phyloP scores from a whole-genome alignment of 2,797 vertebrate genomes.

The Syngnathus acus region DNA sequence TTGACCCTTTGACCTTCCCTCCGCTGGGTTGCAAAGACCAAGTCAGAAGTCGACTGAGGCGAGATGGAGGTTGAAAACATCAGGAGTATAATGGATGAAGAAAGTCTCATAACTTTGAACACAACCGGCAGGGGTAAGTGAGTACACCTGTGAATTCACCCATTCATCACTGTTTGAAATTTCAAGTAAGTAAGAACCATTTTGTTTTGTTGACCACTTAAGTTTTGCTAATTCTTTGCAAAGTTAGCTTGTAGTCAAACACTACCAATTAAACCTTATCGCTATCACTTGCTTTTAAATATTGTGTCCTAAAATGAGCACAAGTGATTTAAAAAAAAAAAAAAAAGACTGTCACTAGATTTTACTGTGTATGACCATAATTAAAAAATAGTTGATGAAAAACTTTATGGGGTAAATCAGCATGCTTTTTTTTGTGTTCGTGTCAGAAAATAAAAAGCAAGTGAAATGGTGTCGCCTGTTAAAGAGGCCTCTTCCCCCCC shows the following conservation, averaged over 20 bases:
- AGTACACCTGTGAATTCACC: conserved; percentile 2
- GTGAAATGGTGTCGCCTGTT: conserved; percentile 46
- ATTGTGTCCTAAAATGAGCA: conserved; percentile 12
- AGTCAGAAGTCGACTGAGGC: conserved; percentile 37
- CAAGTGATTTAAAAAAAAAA: conserved; percentile 9
- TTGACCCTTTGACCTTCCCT: conserved; percentile 55
- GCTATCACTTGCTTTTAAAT: conserved; percentile 22
- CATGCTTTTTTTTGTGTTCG: conserved; percentile 50
- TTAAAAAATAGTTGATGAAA: conserved; percentile 50
- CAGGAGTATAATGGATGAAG: conserved; percentile 29
- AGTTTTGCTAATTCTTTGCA: too few species aligned
- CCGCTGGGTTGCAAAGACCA: conserved; percentile 17
- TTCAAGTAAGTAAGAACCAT: neutral
- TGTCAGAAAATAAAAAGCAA: conserved; percentile 8
- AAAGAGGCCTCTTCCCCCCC: conserved; percentile 58
- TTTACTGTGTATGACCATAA: conserved; percentile 41
- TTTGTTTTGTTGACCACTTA: too few species aligned
- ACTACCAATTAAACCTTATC: conserved; percentile 27
- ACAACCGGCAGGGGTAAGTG: conserved; percentile 11
- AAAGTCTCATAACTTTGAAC: conserved; percentile 40
- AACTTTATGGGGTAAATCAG: conserved; percentile 59
- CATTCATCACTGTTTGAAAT: neutral
- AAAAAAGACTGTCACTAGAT: conserved; percentile 25
- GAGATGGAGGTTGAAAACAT: conserved; percentile 40
- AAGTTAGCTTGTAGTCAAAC: neutral